Evolutionary conservation across 2,888 invertebrate genomes (phyloP).

Genomic region (Nomada flava): DNA sequence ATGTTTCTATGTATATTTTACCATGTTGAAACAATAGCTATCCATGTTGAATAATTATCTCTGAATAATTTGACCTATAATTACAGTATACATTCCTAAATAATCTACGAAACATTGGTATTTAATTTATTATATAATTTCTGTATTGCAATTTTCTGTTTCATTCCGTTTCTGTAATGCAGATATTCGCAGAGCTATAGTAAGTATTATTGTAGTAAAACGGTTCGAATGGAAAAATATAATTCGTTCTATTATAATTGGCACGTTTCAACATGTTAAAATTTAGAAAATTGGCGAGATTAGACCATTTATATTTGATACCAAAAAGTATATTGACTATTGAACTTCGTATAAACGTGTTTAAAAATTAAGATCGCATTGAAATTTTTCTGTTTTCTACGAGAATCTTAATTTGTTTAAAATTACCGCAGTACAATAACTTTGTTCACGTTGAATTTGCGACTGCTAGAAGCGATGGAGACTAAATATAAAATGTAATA

Average conservation of each 20-base stretch:
- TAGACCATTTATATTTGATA: constrained; percentile 27
- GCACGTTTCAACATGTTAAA: constrained; percentile 48
- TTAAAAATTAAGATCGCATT: constrained; percentile 12
- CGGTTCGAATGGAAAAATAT: no score
- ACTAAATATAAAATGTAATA: constrained; percentile 13
- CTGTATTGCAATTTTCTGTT: constrained; percentile 4
- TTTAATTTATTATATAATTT: constrained; percentile 50
- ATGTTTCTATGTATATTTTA: constrained; percentile 54
- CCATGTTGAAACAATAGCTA: constrained; percentile 58
- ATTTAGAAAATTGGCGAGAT: not conserved
- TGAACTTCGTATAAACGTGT: constrained; percentile 15
- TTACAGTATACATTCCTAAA: constrained; percentile 63
- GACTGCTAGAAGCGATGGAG: not conserved
- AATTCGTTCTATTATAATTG: not conserved
- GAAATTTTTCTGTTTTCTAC: constrained; percentile 2
- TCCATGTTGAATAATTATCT: constrained; percentile 42
- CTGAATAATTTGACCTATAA: constrained; percentile 50
- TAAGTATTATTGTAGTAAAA: no score
- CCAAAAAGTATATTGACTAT: constrained; percentile 21
- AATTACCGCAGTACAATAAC: constrained; percentile 28
- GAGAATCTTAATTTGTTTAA: not conserved
- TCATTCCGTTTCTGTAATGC: constrained; percentile 33
- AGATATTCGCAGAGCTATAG: constrained; percentile 12
- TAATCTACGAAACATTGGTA: constrained; percentile 45
- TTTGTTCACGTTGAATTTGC: constrained; percentile 40